Evolutionary conservation across 1,140 invertebrate genomes (phyloP).

Genomic region (Acyrthosiphon pisum): DNA sequence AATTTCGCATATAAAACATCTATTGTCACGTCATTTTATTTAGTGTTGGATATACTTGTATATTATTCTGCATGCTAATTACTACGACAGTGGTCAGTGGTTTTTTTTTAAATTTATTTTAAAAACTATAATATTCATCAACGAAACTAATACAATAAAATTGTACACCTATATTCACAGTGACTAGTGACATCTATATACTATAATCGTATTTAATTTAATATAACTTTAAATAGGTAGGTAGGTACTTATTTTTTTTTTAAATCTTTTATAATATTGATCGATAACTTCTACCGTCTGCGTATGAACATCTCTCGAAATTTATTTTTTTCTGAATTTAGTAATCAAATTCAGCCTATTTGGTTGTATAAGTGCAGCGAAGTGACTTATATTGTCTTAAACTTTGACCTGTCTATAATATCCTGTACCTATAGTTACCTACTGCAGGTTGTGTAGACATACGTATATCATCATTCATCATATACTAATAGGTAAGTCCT

Average conservation of each 20-base stretch:
- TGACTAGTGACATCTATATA: background rate
- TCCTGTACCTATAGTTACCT: too few species aligned
- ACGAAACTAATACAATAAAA: too few species aligned
- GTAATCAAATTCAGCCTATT: background rate
- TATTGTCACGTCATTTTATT: background rate
- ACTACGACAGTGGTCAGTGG: background rate
- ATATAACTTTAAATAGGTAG: slow-evolving; percentile 4
- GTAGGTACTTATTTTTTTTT: background rate
- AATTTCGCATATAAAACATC: background rate
- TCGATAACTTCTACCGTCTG: background rate
- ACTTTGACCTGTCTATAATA: background rate
- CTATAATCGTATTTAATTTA: background rate
- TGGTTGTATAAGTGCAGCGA: background rate
- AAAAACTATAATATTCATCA: too few species aligned
- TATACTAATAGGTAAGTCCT: background rate
- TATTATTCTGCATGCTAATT: background rate
- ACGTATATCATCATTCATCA: background rate
- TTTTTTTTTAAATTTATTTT: background rate
- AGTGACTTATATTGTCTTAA: background rate
- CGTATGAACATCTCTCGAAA: background rate
- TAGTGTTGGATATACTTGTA: background rate
- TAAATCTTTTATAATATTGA: background rate
- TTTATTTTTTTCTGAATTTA: background rate
- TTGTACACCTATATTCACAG: background rate
- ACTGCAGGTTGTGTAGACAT: too few species aligned